These are phyloP conservation scores for Pristionchus arcanus DNA, from an alignment of 2,888 invertebrate species.

Conservation along the genomic window DNA sequence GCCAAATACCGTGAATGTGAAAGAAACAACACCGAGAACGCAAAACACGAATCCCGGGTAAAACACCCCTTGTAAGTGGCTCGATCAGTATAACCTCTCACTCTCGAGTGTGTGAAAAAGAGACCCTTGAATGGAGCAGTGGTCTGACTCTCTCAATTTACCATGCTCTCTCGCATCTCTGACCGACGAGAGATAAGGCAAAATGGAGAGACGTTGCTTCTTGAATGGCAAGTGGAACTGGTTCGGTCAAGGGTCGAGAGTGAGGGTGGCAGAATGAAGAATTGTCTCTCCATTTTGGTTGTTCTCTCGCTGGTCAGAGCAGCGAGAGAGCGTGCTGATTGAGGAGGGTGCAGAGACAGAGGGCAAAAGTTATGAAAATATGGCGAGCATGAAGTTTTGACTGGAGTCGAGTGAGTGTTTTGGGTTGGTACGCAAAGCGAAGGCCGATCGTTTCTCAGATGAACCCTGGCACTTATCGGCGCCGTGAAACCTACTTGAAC, in stretches of 20 bases:
- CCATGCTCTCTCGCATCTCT: no score
- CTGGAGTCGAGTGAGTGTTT: neutral
- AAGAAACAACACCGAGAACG: neutral
- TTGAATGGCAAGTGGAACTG: neutral
- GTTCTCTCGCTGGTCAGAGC: neutral
- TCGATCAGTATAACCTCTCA: neutral
- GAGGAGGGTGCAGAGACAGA: neutral
- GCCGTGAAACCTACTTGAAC: no score
- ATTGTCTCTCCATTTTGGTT: neutral
- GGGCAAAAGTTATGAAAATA: neutral
- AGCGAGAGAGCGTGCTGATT: neutral
- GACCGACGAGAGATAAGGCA: no score
- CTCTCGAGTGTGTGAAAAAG: neutral
- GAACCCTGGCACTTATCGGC: neutral
- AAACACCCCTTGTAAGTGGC: neutral
- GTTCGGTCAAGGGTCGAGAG: constrained; percentile 25
- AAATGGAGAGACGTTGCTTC: no score
- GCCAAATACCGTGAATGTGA: no score
- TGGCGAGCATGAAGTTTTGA: neutral
- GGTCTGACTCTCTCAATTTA: no score
- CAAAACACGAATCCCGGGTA: neutral
- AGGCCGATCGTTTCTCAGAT: neutral
- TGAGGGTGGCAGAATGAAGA: neutral
- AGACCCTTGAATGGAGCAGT: neutral
- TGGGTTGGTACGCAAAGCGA: neutral